Evolutionary conservation across 2,888 invertebrate genomes (phyloP).

Genomic region (Eupithecia exiguata): DNA sequence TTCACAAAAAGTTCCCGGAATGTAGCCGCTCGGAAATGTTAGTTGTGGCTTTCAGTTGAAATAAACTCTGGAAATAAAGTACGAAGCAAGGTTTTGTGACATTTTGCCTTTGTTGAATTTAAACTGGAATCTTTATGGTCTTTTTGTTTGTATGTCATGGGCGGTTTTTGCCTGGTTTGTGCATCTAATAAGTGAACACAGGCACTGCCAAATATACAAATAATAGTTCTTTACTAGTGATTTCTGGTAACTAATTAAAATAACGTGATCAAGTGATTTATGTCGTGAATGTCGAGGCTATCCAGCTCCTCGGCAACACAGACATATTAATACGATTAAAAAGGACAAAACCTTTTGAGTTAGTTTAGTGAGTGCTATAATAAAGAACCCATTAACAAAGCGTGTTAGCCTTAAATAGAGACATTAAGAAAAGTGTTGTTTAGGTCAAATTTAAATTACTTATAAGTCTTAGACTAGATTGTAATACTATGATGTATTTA

Average conservation of each 20-base stretch:
- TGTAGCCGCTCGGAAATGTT: conserved; percentile 38
- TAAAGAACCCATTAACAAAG: too few relatives aligned
- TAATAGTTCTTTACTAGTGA: not conserved
- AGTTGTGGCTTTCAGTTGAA: conserved; percentile 30
- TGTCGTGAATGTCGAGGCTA: too few relatives aligned
- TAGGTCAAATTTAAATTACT: too few relatives aligned
- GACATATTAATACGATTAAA: too few relatives aligned
- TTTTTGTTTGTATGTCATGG: not conserved
- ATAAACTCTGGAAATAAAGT: conserved; percentile 12
- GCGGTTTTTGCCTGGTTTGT: not conserved
- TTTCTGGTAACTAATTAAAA: not conserved
- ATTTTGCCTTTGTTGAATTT: conserved; percentile 21
- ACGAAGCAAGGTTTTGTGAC: conserved; percentile 4
- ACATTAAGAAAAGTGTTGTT: too few relatives aligned
- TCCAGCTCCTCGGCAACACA: too few relatives aligned
- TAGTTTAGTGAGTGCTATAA: too few relatives aligned
- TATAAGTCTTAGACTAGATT: too few relatives aligned
- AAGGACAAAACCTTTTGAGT: too few relatives aligned
- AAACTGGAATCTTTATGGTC: conserved; percentile 5
- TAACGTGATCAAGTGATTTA: not conserved
- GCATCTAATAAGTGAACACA: not conserved
- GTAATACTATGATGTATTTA: too few relatives aligned
- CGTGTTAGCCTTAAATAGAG: too few relatives aligned
- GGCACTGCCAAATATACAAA: not conserved
- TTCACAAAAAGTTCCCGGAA: conserved; percentile 36